Evolutionary conservation across 2,113 vertebrate species (phyloP).

Genomic region (Noctilio leporinus): DNA sequence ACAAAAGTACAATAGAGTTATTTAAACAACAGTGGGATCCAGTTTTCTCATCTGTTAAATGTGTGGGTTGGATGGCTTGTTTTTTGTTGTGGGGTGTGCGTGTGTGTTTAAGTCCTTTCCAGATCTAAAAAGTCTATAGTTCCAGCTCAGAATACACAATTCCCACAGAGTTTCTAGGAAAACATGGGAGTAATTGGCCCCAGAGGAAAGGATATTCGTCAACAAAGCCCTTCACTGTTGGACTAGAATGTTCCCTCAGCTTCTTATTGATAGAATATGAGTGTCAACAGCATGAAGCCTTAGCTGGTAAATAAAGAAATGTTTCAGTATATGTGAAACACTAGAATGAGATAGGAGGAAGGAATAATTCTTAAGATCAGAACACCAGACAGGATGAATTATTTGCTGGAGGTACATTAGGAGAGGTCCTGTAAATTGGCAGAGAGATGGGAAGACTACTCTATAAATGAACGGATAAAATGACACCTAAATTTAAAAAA

Average conservation of each 20-base stretch:
- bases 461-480: background rate
- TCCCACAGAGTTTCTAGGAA: slow-evolving; percentile 20
- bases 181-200: background rate
- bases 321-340: background rate
- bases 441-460: background rate
- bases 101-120: background rate
- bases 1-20: background rate
- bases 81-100: background rate
- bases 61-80: background rate
- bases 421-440: background rate
- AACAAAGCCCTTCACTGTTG: background rate
- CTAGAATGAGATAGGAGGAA: background rate
- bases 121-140: background rate
- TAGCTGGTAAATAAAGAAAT: background rate
- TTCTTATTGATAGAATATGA: background rate
- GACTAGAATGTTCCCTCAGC: background rate
- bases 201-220: slow-evolving; percentile 21
- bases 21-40: background rate
- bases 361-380: background rate
- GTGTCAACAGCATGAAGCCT: background rate
- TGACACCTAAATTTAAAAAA: background rate
- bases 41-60: slow-evolving; percentile 11
- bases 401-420: background rate
- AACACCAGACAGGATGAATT: background rate
- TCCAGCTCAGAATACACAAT: slow-evolving; percentile 12